Conservation (phyloP, 2,113 vertebrate genomes). For the Riparia riparia region DNA sequence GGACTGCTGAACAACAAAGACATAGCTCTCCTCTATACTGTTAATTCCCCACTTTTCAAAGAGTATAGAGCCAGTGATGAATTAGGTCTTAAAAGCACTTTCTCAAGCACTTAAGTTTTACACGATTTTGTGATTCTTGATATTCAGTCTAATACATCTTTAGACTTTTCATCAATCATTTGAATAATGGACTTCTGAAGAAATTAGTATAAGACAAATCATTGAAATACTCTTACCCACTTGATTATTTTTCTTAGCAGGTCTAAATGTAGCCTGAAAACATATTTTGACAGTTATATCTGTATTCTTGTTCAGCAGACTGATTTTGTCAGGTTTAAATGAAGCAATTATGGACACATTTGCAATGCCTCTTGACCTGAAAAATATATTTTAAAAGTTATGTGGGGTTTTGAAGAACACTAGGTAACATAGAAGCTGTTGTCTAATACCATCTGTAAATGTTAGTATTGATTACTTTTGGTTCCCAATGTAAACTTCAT, state of each 20-base stretch:
- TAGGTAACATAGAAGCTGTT: neutral
- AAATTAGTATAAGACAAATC: neutral
- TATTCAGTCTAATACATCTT: neutral
- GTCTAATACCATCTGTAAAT: neutral
- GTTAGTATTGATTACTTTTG: neutral
- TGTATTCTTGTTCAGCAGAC: slow-evolving; percentile 84
- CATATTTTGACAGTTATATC: slow-evolving; percentile 82
- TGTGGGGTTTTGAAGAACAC: neutral
- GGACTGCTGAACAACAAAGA: neutral
- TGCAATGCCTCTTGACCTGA: slow-evolving; percentile 88
- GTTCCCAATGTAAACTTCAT: neutral
- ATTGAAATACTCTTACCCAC: slow-evolving; percentile 80
- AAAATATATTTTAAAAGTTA: slow-evolving; percentile 48
- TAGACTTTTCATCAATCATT: neutral
- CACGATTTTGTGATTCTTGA: neutral
- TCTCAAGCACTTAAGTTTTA: neutral
- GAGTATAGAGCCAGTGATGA: neutral
- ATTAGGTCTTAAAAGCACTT: neutral
- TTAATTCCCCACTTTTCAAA: neutral
- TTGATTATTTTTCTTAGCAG: slow-evolving; percentile 74
- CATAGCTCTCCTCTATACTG: neutral
- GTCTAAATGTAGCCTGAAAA: slow-evolving; percentile 85
- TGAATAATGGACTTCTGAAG: neutral
- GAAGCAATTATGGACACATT: slow-evolving; percentile 77
- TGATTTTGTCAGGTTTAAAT: slow-evolving; percentile 88